A percentile compares a stretch with the other conserved stretches of the same genome.
Conservation (phyloP, 2,113 vertebrate genomes). For the Sardina pilchardus region DNA sequence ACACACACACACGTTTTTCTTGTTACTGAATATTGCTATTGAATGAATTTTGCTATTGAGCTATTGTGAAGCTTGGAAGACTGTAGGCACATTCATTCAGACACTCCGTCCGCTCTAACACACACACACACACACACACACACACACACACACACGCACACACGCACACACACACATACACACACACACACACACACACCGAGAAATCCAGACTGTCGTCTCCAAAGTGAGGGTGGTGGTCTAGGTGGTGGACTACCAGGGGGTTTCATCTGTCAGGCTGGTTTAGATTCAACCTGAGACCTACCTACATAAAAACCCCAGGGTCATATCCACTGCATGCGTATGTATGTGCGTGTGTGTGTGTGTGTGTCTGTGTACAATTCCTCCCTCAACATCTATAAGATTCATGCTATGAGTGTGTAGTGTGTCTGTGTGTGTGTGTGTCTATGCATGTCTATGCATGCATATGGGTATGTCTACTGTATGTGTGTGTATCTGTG, state of each 20-base stretch:
- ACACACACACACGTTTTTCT: neutral
- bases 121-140: neutral
- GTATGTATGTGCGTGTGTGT: neutral
- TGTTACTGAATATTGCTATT: too few species aligned
- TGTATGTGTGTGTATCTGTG: constrained; percentile 18
- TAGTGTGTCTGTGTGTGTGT: neutral
- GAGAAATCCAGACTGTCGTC: neutral
- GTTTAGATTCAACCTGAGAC: constrained; percentile 34
- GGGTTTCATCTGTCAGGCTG: constrained; percentile 45
- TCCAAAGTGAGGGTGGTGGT: constrained; percentile 12
- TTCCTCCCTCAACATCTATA: neutral
- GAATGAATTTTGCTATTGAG: too few species aligned
- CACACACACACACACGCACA: constrained; percentile 1
- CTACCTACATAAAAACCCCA: neutral
- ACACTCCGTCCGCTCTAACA: neutral
- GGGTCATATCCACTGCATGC: neutral
- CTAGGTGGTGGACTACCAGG: constrained; percentile 28
- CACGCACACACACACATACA: neutral
- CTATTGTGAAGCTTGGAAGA: too few species aligned
- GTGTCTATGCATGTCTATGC: neutral
- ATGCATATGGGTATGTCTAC: neutral
- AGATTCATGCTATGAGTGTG: neutral
- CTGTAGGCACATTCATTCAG: neutral
- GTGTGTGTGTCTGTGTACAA: neutral
- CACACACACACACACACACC: constrained; percentile 10